Conservation (phyloP, 2,797 vertebrate genomes). For the Tenualosa ilisha region DNA sequence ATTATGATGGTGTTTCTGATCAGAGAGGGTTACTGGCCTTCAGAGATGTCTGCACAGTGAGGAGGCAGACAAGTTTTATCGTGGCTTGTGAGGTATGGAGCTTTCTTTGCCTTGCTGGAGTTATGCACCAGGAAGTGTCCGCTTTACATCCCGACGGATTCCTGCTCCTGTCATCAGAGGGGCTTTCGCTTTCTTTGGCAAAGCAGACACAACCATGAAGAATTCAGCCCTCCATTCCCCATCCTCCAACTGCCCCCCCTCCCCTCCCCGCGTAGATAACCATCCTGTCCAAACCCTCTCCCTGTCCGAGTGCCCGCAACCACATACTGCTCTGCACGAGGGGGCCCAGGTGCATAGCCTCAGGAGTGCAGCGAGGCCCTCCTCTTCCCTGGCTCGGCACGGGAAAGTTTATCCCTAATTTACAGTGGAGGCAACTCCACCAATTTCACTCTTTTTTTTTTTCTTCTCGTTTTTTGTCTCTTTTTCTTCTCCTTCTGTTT, state of each 20-base stretch:
- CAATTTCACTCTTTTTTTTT: conserved; percentile 37
- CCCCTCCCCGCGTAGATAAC: conserved; percentile 61
- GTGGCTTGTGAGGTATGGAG: neutral
- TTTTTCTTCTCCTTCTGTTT: conserved; percentile 32
- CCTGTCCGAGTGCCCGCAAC: conserved; percentile 66
- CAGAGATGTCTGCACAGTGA: neutral
- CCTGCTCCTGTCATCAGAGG: conserved; percentile 30
- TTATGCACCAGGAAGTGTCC: conserved; percentile 9
- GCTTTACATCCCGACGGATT: conserved; percentile 4
- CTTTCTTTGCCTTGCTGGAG: neutral
- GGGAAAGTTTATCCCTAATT: conserved; percentile 76
- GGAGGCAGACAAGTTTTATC: neutral
- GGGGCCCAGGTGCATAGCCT: conserved; percentile 80
- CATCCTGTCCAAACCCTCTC: conserved; percentile 67
- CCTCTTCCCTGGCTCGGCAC: conserved; percentile 55
- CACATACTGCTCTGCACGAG: conserved; percentile 70
- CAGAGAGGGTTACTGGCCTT: neutral
- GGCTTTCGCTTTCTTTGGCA: conserved; percentile 54
- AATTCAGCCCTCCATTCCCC: conserved; percentile 48
- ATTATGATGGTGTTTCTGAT: neutral
- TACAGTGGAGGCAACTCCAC: conserved; percentile 61
- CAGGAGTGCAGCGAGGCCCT: conserved; percentile 63
- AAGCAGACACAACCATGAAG: conserved; percentile 58
- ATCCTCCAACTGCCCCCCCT: neutral
- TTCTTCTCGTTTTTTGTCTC: conserved; percentile 26